phyloP scores from a whole-genome alignment of 2,888 invertebrate species.

The Lepidonotus clava region DNA sequence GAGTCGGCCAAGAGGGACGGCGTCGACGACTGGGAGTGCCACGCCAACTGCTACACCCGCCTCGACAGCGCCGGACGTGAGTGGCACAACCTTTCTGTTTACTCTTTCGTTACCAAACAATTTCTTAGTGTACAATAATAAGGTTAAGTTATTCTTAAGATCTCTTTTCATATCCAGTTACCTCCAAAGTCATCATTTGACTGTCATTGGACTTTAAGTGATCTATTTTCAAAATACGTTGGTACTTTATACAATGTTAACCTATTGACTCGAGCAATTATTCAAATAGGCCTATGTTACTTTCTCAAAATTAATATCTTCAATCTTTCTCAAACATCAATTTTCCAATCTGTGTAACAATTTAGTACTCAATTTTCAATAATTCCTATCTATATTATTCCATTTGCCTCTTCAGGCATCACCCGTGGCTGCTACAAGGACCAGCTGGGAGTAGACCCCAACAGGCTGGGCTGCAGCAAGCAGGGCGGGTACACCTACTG shows the following conservation, averaged over 20 bases:
- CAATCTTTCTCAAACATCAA: background rate
- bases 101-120: too few species aligned
- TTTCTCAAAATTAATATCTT: too few species aligned
- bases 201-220: background rate
- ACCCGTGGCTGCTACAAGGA: background rate
- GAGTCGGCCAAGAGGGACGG: background rate
- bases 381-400: background rate
- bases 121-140: too few species aligned
- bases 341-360: background rate
- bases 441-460: background rate
- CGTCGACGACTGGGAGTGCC: constrained; percentile 38
- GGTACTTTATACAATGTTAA: too few species aligned
- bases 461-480: background rate
- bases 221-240: too few species aligned
- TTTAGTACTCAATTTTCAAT: background rate
- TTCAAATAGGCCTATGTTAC: too few species aligned
- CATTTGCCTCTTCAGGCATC: too few species aligned
- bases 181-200: background rate
- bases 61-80: background rate
- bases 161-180: background rate
- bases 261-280: too few species aligned
- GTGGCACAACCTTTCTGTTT: too few species aligned
- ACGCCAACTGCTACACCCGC: constrained; percentile 28
- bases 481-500: background rate
- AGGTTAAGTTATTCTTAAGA: too few species aligned